Evolutionary conservation across 2,888 invertebrate species (phyloP), one percentile per base, ranked within the genome.

Genomic region (Erynnis tages): DNA sequence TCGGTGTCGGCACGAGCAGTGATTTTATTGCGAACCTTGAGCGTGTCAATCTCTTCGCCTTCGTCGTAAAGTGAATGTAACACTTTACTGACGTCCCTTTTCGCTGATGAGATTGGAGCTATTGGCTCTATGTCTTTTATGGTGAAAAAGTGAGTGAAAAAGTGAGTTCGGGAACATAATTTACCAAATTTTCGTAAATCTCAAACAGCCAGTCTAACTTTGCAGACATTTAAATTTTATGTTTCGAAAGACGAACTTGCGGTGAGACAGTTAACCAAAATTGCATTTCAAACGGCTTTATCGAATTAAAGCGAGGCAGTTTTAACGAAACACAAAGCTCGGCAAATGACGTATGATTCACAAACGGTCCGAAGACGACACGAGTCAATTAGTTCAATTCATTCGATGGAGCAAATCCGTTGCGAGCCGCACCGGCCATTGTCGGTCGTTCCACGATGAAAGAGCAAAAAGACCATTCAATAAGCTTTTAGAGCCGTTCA

Each of bases 361-460:
- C 21, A 37, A 37, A 53, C 60, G 53, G 58, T 58, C 65, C 66
- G 62, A 52, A 52, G 50, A 52, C 35, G 50, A 52, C 43, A 43
- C 50, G 43, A 52, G 50, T 52, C 52, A 52, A 52, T 52, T 52
- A 52, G 52, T 38, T 52, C 44, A 52, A 52, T 52, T 52, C 52
- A 52, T 52, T 38, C 52, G 52, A 52, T 52, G 52, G 52, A 44
- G 52, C 52, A 52, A 52, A 52, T 52, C 44, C 52, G 52, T 52
- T 52, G 44, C 37, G 35, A 19, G 49, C 49, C 34, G 43, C 43
- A 32, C 27, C 41, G 50, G 13, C 50, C 50, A 52, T 52, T 52
- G 50, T 52, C 44, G 50, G 44, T 13, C 14, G 25, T 16, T 37
- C 34, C 34, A 29, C 30, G 37, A 37, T 43, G 37, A 37, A 52